A percentile compares a stretch with the other conserved stretches of the same genome.
Conservation (phyloP, 2,888 invertebrate genomes). For the Rhyacophila evoluta region DNA sequence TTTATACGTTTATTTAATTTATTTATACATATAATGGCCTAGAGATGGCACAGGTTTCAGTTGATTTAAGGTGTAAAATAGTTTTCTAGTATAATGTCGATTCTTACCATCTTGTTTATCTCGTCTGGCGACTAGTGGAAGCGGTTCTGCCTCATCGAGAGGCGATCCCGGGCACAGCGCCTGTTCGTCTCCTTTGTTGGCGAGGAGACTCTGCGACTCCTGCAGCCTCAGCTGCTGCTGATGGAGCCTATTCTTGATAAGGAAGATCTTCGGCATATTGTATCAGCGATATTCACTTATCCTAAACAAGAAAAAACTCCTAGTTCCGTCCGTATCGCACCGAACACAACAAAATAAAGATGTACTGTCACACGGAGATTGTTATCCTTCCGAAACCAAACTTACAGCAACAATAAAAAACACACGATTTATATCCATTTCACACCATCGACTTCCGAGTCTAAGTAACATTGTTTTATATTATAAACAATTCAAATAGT, state of each 20-base stretch:
- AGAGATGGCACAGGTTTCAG: too few species aligned
- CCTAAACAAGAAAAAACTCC: conserved; percentile 23
- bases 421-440: conserved; percentile 34
- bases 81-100: too few species aligned
- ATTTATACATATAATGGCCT: too few species aligned
- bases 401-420: background rate
- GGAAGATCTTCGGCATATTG: conserved; percentile 92
- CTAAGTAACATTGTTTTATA: conserved; percentile 39
- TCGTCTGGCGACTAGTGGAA: conserved; percentile 73
- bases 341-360: conserved; percentile 27
- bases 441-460: conserved; percentile 33
- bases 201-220: conserved; percentile 83
- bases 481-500: conserved; percentile 16
- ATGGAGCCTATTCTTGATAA: conserved; percentile 90
- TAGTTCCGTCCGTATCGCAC: conserved; percentile 36
- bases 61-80: too few species aligned
- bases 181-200: conserved; percentile 71
- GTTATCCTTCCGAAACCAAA: conserved; percentile 35
- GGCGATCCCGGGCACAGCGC: conserved; percentile 72
- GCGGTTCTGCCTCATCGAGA: conserved; percentile 70
- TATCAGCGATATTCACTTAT: conserved; percentile 29
- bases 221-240: conserved; percentile 89
- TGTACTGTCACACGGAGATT: conserved; percentile 19
- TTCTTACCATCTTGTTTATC: conserved; percentile 64
- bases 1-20: too few species aligned